phyloP scores from a whole-genome alignment of 2,797 vertebrate species.

The Hydrophis major region DNA sequence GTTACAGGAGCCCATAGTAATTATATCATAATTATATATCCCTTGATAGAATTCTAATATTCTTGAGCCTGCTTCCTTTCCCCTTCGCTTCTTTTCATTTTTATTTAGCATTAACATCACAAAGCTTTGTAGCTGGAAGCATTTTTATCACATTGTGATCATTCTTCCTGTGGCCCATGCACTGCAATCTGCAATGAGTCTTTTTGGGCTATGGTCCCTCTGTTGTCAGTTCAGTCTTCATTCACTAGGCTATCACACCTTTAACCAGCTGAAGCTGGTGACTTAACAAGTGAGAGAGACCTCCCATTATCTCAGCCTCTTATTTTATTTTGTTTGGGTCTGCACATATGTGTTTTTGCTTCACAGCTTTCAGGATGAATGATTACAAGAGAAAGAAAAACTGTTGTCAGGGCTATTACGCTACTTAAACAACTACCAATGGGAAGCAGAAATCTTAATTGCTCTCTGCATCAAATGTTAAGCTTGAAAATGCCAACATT shows the following conservation, averaged over 20 bases:
- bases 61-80: conserved; percentile 48
- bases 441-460: conserved; percentile 51
- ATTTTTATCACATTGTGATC: conserved; percentile 81
- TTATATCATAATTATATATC: conserved; percentile 2
- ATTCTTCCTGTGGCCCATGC: conserved; percentile 71
- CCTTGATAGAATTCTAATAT: not conserved
- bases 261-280: conserved; percentile 54
- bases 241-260: conserved; percentile 62
- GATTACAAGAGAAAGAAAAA: conserved; percentile 50
- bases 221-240: conserved; percentile 50
- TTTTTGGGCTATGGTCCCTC: conserved; percentile 62
- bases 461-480: conserved; percentile 21
- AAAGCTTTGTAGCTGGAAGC: conserved; percentile 77
- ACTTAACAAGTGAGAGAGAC: conserved; percentile 66
- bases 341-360: conserved; percentile 38
- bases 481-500: conserved; percentile 37
- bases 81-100: conserved; percentile 40
- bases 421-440: conserved; percentile 49
- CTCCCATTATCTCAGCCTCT: conserved; percentile 60
- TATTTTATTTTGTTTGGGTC: conserved; percentile 50
- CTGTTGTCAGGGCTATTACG: conserved; percentile 36
- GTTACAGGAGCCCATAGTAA: conserved; percentile 19
- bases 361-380: conserved; percentile 68
- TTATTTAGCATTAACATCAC: conserved; percentile 50
- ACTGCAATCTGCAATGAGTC: conserved; percentile 41